These are phyloP conservation scores for Caranx melampygus DNA, from an alignment of 2,113 vertebrate species.

Conservation along the genomic window DNA sequence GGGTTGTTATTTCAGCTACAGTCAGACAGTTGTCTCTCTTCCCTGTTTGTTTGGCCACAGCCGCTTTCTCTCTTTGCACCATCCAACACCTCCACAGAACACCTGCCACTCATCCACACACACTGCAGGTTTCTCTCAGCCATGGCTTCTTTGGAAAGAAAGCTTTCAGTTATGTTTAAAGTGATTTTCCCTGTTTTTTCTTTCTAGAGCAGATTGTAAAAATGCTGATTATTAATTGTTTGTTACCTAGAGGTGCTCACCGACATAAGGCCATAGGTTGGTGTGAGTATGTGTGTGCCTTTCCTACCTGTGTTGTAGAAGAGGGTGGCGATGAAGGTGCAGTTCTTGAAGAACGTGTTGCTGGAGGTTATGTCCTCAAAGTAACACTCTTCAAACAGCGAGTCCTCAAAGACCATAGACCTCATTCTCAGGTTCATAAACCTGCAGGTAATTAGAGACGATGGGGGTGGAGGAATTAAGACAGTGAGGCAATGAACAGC, in stretches of 20 bases:
- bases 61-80: background rate
- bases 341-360: constrained; percentile 99
- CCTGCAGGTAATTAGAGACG: constrained; percentile 72
- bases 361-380: constrained; percentile 97
- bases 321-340: constrained; percentile 93
- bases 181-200: too few species aligned
- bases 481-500: background rate
- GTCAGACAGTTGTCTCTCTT: background rate
- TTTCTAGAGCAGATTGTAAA: too few species aligned
- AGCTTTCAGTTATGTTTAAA: too few species aligned
- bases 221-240: background rate
- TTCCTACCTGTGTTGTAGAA: constrained; percentile 96
- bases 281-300: background rate
- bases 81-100: background rate
- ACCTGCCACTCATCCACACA: background rate
- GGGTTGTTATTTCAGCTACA: background rate
- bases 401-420: constrained; percentile 95
- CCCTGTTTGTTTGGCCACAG: background rate
- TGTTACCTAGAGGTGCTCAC: background rate
- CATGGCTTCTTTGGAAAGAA: too few species aligned
- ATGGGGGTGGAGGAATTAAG: background rate
- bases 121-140: too few species aligned
- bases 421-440: constrained; percentile 95
- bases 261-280: background rate
- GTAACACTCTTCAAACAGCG: constrained; percentile 95